These are phyloP conservation scores for Peromyscus attwateri DNA, from an alignment of 2,797 vertebrate species.

Conservation along the genomic window DNA sequence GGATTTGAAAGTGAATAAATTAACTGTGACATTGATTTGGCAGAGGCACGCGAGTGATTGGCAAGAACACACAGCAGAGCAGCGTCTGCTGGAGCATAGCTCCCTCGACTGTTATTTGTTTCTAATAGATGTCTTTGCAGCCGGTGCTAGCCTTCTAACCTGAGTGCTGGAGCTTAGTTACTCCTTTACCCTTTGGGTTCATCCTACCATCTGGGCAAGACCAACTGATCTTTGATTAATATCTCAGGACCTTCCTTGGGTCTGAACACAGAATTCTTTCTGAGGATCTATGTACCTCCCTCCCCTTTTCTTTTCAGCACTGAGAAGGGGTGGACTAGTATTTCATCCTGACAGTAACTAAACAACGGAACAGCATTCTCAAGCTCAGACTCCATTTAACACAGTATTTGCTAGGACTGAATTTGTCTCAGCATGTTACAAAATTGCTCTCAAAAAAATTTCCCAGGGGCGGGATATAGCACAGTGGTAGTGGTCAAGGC, in stretches of 20 bases:
- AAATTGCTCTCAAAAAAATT: conserved; percentile 63
- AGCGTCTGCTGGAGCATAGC: conserved; percentile 72
- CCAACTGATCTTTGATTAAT: conserved; percentile 66
- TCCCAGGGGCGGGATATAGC: background rate
- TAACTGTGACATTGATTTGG: conserved; percentile 82
- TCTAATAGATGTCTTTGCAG: conserved; percentile 77
- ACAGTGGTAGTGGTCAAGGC: background rate
- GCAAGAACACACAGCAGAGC: conserved; percentile 45
- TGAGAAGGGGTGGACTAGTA: conserved; percentile 67
- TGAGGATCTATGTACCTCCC: background rate
- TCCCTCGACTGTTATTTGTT: conserved; percentile 67
- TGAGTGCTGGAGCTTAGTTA: background rate
- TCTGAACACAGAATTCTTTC: conserved; percentile 63
- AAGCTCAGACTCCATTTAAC: conserved; percentile 32
- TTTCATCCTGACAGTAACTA: conserved; percentile 73
- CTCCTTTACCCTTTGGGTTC: conserved; percentile 69
- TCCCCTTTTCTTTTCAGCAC: conserved; percentile 24
- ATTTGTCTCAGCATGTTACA: conserved; percentile 67
- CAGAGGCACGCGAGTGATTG: conserved; percentile 63
- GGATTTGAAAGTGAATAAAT: conserved; percentile 83
- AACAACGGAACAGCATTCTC: conserved; percentile 49
- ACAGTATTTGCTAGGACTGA: conserved; percentile 42
- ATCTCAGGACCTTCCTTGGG: conserved; percentile 55
- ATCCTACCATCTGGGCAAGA: conserved; percentile 47
- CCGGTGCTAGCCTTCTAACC: conserved; percentile 48